A percentile compares a stretch with the other conserved stretches of the same genome.
Conservation (phyloP, 2,113 vertebrate genomes). For the Campylorhamphus procurvoides region DNA sequence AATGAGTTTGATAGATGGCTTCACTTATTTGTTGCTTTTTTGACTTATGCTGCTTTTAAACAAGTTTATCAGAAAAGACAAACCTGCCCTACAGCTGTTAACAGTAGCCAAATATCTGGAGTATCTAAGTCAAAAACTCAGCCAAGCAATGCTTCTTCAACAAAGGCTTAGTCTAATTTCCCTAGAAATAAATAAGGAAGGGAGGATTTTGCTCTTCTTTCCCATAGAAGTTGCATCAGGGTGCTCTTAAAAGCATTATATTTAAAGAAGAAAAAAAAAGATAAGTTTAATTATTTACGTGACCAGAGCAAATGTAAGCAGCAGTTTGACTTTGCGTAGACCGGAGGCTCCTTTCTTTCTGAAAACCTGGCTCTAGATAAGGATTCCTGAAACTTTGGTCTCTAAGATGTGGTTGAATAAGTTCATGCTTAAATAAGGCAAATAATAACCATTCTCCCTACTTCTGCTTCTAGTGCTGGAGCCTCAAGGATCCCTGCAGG, state of each 20-base stretch:
- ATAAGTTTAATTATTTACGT: fast-evolving
- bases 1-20: background rate
- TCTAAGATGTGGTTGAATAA: background rate
- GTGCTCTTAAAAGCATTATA: background rate
- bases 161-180: background rate
- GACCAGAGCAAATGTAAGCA: background rate
- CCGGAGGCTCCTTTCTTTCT: background rate
- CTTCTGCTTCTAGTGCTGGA: background rate
- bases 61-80: background rate
- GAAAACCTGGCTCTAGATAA: background rate
- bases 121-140: background rate
- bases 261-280: background rate
- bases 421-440: background rate
- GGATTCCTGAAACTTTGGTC: background rate
- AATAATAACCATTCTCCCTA: background rate
- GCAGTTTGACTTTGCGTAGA: background rate
- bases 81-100: background rate
- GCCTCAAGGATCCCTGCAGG: background rate
- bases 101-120: background rate
- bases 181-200: background rate
- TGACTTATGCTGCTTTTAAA: background rate
- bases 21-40: background rate
- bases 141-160: background rate
- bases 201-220: background rate
- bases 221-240: background rate